A percentile compares a stretch with the other conserved stretches of the same genome.
phyloP scores from a whole-genome alignment of 2,113 vertebrate species.

The Phodopus roborovskii region DNA sequence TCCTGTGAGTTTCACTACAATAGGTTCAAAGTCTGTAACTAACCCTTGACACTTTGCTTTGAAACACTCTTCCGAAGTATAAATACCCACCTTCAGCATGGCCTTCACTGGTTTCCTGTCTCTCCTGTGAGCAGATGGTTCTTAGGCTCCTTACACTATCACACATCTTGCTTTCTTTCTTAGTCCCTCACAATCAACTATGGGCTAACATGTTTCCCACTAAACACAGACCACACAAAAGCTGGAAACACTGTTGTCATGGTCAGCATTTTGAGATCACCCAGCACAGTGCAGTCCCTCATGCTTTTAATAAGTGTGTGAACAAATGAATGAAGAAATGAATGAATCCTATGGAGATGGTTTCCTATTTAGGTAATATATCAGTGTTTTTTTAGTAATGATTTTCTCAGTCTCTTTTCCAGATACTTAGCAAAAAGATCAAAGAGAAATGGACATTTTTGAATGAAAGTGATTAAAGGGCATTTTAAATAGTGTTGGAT shows the following conservation, averaged over 20 bases:
- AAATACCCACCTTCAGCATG: background rate
- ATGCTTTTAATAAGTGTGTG: background rate
- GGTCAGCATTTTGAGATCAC: background rate
- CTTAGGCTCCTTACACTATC: background rate
- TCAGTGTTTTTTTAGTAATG: constrained; percentile 51
- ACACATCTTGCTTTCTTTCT: background rate
- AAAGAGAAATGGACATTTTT: constrained; percentile 42
- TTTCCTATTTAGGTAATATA: constrained; percentile 19
- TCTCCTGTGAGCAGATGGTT: background rate
- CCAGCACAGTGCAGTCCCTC: background rate
- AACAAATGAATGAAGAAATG: background rate
- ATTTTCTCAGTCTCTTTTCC: constrained; percentile 11
- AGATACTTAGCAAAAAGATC: constrained; percentile 56
- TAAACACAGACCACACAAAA: background rate
- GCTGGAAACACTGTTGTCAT: background rate
- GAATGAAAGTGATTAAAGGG: constrained; percentile 50
- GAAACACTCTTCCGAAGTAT: background rate
- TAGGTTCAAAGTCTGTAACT: background rate
- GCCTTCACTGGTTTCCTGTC: background rate
- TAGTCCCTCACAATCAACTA: background rate
- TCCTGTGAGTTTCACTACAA: background rate
- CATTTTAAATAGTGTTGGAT: constrained; percentile 59
- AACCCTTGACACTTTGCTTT: background rate
- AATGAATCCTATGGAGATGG: background rate
- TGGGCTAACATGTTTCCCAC: background rate